Base-by-base conservation (phyloP, 2,113 vertebrate species). In the Cochlearius cochlearius region DNA sequence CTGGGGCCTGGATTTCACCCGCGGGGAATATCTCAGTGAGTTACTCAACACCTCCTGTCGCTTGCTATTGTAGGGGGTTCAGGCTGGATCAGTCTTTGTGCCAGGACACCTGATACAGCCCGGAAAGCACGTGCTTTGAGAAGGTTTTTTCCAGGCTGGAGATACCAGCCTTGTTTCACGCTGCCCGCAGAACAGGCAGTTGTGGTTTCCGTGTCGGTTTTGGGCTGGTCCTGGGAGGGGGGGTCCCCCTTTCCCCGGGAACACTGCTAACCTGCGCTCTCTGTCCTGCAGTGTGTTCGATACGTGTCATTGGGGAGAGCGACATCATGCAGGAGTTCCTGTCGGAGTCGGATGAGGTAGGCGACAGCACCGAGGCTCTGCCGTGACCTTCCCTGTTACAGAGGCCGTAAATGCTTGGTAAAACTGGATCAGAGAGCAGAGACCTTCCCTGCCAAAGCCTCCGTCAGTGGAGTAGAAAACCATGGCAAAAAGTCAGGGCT, bases 301-400 rank as follows among this genome's bases (percentile, higher is more conserved):
- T 99, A 73, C 98, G 99, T 21, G 98, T 99, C 68, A 99, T 99
- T 10, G 99, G 99, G 13, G 99, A 99, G 97, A 99, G 99, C 32
- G 99, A 99, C 97, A 99, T 99, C 98, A 99, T 99, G 99, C 99
- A 99, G 94, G 99, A 99, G 79, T 99, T 99, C 97, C 98, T 99
- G 19, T 99, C 99, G 1, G 99, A 99, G 96, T 99, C 99, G 2
- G 99, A 99, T 17, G 99, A 99, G 99, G 99, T 99, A 97, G 11
- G 18, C 3, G 16, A 5, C 5, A 1, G 58, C 1, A 10, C 36
- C 3, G 9, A 5, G 5, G 49, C 55, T 30, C 66, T 49, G 64
- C 77, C 9, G 1, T 7, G 6, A 8, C 23, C 38, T 10, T 26
- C 55, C 9, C n/a, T 34, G 8, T 10, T 25, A 11, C 6, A 2